Base-by-base conservation (phyloP, 2,888 invertebrate genomes). In the Lobophora halterata region DNA sequence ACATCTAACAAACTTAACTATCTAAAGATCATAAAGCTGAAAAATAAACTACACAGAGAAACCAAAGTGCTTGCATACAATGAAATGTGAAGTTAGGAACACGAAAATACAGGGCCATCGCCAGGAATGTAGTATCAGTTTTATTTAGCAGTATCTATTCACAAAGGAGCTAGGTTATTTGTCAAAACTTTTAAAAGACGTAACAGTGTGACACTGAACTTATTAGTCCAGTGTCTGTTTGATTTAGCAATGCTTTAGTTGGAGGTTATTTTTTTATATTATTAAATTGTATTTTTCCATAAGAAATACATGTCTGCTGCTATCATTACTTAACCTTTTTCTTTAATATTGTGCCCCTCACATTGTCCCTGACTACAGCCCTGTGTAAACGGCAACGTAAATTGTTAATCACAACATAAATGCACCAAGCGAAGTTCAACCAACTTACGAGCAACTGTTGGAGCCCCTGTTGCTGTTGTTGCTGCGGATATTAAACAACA, bases 361-460 rank as follows among this genome's bases (percentile, higher is more conserved):
- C 20, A 10, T 12, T 13, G 6, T 5, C 25, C 25, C 32, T 37
- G 61, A 58, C 56, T 66, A 61, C 55, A 42, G 62, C 66, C 55
- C 45, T 52, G 56, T 58, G n/a, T n/a, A n/a, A n/a, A 54, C 49
- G 26, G 46, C 49, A 53, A 53, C 37, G 30, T 52, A 58, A 61
- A 59, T 66, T 71, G 75, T 77, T 80, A 82, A 79, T 79, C 75
- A 81, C 76, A 80, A 80, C 73, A 75, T 61, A 73, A 49, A 72
- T 71, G 71, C 72, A 76, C 69, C 68, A 78, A 76, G 73, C 72
- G 55, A 70, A 59, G 64, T 65, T 61, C 58, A 65, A 62, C 66
- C 59, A 82, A 93, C 95, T 94, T 92, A 96, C 96, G 92, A 96
- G 91, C 89, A 96, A 92, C 89, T 95, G 95, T 86, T 95, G 95